Conservation (phyloP, 2,797 vertebrate species). For the Chanos chanos region DNA sequence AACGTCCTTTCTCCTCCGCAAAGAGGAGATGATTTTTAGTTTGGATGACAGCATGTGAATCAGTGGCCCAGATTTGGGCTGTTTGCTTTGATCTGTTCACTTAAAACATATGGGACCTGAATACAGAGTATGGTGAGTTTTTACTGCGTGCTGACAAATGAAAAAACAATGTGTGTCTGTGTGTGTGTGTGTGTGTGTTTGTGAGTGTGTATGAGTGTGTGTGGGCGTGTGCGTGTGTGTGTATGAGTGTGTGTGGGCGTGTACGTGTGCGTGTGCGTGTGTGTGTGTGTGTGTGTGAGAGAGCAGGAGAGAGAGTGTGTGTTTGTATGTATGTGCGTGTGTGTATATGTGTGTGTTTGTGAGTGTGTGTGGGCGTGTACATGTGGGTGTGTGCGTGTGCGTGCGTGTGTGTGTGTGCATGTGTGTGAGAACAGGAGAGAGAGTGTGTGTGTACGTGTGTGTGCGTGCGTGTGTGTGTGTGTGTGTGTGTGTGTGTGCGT, state of each 20-base stretch:
- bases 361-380: constrained; percentile 6
- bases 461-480: neutral
- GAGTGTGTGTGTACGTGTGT: constrained; percentile 7
- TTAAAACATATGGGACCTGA: too few species aligned
- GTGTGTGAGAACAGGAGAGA: neutral
- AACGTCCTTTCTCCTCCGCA: too few species aligned
- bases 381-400: constrained; percentile 2
- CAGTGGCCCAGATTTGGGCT: too few species aligned
- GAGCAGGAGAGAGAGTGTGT: constrained; percentile 12
- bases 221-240: constrained; percentile 30
- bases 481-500: neutral
- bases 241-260: constrained; percentile 24
- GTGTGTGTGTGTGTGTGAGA: constrained; percentile 12
- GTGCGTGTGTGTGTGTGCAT: constrained; percentile 1
- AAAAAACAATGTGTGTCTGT: too few species aligned
- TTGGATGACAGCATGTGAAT: too few species aligned
- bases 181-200: too few species aligned
- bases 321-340: constrained; percentile 16
- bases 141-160: too few species aligned
- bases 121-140: too few species aligned
- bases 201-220: constrained; percentile 27
- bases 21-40: too few species aligned
- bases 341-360: constrained; percentile 14
- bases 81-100: too few species aligned
- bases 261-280: neutral